These are phyloP conservation scores for Anarhynchus alexandrinus DNA, from an alignment of 2,113 vertebrate species.

Conservation along the genomic window DNA sequence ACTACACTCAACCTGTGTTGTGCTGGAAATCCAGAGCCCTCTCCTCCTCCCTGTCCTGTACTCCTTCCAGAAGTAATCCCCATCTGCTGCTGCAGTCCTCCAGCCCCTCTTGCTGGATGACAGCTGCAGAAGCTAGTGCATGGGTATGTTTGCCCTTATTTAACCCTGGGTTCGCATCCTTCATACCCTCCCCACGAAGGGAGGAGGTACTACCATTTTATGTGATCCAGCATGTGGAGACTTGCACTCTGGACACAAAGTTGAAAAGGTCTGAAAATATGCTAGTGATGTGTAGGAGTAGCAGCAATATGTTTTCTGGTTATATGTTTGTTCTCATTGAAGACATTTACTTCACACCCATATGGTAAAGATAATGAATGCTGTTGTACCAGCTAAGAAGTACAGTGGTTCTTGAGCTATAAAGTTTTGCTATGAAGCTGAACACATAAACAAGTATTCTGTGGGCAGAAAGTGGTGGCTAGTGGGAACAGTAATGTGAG, in stretches of 20 bases:
- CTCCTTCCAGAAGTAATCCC: background rate
- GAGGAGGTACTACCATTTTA: background rate
- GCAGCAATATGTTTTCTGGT: background rate
- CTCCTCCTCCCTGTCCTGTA: background rate
- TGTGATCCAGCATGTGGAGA: background rate
- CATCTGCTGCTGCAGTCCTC: background rate
- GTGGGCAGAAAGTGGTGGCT: background rate
- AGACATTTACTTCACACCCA: background rate
- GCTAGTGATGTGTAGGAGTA: background rate
- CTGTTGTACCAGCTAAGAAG: background rate
- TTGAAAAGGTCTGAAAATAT: background rate
- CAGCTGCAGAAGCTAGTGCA: background rate
- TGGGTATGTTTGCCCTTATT: background rate
- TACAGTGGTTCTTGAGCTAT: background rate
- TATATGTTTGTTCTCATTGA: background rate
- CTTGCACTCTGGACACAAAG: background rate
- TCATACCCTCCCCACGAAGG: background rate
- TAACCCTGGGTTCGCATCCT: background rate
- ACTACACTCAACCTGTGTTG: fast-evolving
- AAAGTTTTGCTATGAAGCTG: background rate
- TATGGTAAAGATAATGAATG: background rate
- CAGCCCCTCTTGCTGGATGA: background rate
- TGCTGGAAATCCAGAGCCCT: background rate
- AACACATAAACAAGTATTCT: background rate
- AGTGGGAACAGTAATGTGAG: background rate